Evolutionary conservation across 2,888 invertebrate species (phyloP), one percentile per base, ranked within the genome.

Genomic region (Sepiola atlantica): DNA sequence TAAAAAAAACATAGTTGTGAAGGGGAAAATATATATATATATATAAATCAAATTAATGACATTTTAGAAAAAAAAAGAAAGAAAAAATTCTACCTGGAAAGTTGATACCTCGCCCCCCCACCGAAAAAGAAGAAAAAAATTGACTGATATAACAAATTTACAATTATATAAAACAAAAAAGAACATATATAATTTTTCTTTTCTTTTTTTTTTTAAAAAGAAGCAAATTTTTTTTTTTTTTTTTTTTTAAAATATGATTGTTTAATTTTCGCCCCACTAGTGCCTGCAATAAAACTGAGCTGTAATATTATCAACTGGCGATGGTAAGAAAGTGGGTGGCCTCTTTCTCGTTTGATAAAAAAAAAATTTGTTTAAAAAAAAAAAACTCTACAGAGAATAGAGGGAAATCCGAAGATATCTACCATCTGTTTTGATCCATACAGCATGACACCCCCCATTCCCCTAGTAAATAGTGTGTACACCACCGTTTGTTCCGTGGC

Each of bases 261-360:
- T 77, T 77, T 77, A 77, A 77, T 92, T 92, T 92, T 92, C 54
- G 92, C 92, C 92, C 92, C 92, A 92, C 45, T 92, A 92, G 92
- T 92, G 92, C 92, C 92, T 92, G 92, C 92, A 45, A 92, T n/a
- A 77, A 77, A 77, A 77, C 55, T 92, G 45, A 92, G 92, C 92
- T 92, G 92, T 24, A 45, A 54, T n/a, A n/a, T n/a, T 92, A 55
- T 45, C 92, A 92, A 55, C 92, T 92, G 92, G 55, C 92, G n/a
- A 77, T 77, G 77, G 77, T 77, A n/a, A n/a, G n/a, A 77, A 77
- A 77, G n/a, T 77, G 77, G 77, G 77, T 77, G 77, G 16, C 77
- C 77, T 77, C 77, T n/a, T 77, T n/a, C 77, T 77, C 77, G n/a
- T n/a, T 77, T 77, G 77, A n/a, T 77, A 77, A 77, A 28, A 28